Base-by-base conservation (phyloP, 2,797 vertebrate species). In the Gymnothorax javanicus region DNA sequence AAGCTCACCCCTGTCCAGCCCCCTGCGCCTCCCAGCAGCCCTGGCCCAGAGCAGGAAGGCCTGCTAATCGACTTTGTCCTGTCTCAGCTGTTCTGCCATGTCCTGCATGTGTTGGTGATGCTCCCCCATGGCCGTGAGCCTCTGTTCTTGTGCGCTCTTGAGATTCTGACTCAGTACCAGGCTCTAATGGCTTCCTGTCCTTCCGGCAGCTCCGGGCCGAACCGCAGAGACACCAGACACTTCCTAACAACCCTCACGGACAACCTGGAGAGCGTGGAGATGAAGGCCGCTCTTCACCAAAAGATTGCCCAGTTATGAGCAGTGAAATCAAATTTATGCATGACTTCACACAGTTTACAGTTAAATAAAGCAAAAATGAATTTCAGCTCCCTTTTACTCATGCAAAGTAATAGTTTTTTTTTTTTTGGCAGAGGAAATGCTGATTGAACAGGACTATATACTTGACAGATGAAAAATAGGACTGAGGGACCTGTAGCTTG, bases 101-200 rank as follows among this genome's bases (percentile, higher is more conserved):
- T 97, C 79, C 95, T 99, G 88, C 98, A 99, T n/a, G 92, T 98
- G 23, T 97, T 96, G 93, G 96, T 99, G 97, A 96, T 99, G 95
- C 97, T 96, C 0, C 94, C 92, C 0, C 91, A 90, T 0, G 95
- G 95, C 8, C 88, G 90, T 0, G 97, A 99, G 77, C 91, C 95
- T 0, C 93, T 99, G 59, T 97, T 97, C 83, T 95, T 99, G 60
- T 92, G 95, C 87, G 97, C 97, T 0, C 89, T 99, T 92, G 98
- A 99, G 92, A 95, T 98, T 89, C 96, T 99, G 75, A 96, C 96
- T 0, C 96, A 96, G 89, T 99, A 98, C 0, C 95, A 99, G 92
- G 89, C 58, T 0, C 87, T 96, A 87, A 94, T 96, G 89, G 85
- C 88, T 0, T 91, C 95, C 0, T 97, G 96, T 57, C 93, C 93